Conservation (phyloP, 1,140 invertebrate species). For the Lamellibrachia luymesi region DNA sequence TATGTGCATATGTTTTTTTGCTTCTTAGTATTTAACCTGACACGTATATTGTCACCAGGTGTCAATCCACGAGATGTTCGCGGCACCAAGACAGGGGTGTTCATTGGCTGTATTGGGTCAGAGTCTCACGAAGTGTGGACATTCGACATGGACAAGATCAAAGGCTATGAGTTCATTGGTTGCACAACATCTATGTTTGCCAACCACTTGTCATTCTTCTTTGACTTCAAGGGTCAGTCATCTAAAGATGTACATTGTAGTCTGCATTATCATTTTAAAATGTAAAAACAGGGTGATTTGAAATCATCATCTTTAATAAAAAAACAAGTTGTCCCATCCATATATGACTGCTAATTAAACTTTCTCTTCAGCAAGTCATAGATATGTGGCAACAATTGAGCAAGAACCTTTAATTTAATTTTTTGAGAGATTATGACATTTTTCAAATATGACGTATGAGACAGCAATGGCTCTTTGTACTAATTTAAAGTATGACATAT, state of each 20-base stretch:
- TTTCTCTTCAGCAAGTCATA: no score
- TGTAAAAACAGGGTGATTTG: no score
- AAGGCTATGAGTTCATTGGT: conserved; percentile 89
- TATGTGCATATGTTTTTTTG: neutral
- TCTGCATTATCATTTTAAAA: no score
- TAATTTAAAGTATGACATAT: no score
- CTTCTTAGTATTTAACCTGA: neutral
- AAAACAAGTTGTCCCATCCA: no score
- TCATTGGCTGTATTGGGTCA: conserved; percentile 81
- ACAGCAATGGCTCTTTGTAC: no score
- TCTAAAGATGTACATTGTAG: no score
- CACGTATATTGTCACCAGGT: conserved; percentile 58
- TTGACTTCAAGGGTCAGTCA: conserved; percentile 74
- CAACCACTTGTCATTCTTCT: conserved; percentile 92
- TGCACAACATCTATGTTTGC: conserved; percentile 93
- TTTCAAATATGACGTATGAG: no score
- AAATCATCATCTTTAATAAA: no score
- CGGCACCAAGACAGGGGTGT: conserved; percentile 86
- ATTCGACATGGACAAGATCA: conserved; percentile 63
- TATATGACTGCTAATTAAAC: no score
- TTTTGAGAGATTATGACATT: neutral
- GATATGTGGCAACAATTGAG: no score
- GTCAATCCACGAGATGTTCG: conserved; percentile 76
- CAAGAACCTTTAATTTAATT: no score
- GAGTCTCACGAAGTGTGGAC: conserved; percentile 82